Evolutionary conservation across 2,888 invertebrate genomes (phyloP), one percentile per base, ranked within the genome.

Genomic region (Congeria kusceri): DNA sequence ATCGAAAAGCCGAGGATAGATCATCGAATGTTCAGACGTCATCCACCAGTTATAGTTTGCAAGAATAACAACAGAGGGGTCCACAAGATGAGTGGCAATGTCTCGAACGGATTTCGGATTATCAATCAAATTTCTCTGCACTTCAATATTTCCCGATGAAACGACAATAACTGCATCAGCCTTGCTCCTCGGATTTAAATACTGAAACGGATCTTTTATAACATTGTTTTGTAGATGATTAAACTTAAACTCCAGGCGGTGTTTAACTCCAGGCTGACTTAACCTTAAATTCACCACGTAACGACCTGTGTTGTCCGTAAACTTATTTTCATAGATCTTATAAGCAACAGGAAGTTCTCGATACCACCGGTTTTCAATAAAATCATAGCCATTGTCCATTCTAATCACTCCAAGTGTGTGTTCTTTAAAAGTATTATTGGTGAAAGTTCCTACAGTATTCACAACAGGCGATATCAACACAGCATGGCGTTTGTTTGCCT

Each of bases 21-120:
- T 88, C 28, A 76, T 63, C 7, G 73, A 81, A 62, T 86, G 85
- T 13, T 86, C 80, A 28, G 85, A 85, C 15, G 91, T 87, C 4
- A 98, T 98, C 88, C 99, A 95, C 97, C 98, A 99, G 92, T 99
- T 99, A 92, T 95, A 97, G 0, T 97, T 96, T 86, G 98, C 98
- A 92, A 98, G 97, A n/a, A 99, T 96, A 23, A 95, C 94, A 94
- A 97, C 96, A 90, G 98, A 98, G 92, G 98, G 99, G 92, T 99
- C 98, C 90, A 96, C 96, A 23, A 99, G 95, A 90, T 99, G 99
- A 0, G 98, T 98, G 0, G 98, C 98, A 61, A 99, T 96, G 94
- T 99, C 99, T 92, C 98, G 98, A 69, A 96, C 95, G 0, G 99
- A 98, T 82, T 96, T 96, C 1, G 96, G 96, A 94, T 99, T 99